phyloP scores from a whole-genome alignment of 1,140 invertebrate genomes.

The Drosophila repletoides region DNA sequence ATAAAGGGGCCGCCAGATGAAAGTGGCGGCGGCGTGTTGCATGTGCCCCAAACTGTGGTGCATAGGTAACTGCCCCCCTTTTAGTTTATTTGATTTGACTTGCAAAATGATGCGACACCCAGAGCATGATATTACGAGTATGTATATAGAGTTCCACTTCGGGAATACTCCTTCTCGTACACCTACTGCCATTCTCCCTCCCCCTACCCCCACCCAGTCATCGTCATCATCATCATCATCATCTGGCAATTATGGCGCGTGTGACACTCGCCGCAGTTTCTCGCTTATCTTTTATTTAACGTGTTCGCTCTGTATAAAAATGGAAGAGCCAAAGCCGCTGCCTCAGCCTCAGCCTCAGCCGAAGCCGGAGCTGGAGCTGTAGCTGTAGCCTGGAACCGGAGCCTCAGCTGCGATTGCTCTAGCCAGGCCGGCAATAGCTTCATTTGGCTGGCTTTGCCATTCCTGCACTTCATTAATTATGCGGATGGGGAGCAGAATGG shows the following conservation, averaged over 20 bases:
- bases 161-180: neutral
- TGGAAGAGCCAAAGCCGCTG: conserved; percentile 46
- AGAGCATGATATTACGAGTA: conserved; percentile 8
- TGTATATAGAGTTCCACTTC: no score
- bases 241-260: conserved; percentile 49
- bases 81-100: conserved; percentile 63
- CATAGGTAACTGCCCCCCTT: no score
- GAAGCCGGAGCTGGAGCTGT: neutral
- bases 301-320: conserved; percentile 76
- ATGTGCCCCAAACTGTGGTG: no score
- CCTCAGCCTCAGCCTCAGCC: conserved; percentile 12
- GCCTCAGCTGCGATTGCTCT: conserved; percentile 3
- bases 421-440: conserved; percentile 59
- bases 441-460: conserved; percentile 59
- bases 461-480: conserved; percentile 78
- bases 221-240: neutral
- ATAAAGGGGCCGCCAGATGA: no score
- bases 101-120: conserved; percentile 53
- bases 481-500: conserved; percentile 57
- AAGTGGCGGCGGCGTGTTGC: neutral
- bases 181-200: neutral
- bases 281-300: conserved; percentile 79
- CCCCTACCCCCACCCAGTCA: neutral
- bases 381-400: neutral
- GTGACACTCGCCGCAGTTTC: conserved; percentile 66